Conservation (phyloP, 2,888 invertebrate species). For the Ormyrus pomaceus region DNA sequence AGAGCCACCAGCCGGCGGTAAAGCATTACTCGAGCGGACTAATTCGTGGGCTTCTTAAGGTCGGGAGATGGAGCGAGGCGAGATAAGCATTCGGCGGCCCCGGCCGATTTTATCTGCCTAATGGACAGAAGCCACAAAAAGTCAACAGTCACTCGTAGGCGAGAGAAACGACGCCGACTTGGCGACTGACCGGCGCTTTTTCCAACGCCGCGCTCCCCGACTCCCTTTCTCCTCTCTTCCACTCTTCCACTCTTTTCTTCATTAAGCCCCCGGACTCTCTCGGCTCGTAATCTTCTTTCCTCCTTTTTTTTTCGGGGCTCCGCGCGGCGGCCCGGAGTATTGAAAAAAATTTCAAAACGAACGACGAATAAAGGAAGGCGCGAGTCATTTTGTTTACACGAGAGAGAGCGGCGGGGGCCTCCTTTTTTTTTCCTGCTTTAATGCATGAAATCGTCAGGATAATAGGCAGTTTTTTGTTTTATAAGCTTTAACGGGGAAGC, state of each 20-base stretch:
- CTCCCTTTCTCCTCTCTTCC: neutral
- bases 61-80: slow-evolving; percentile 20
- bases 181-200: slow-evolving; percentile 54
- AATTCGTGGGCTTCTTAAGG: slow-evolving; percentile 41
- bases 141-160: slow-evolving; percentile 66
- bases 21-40: slow-evolving; percentile 34
- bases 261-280: slow-evolving; percentile 18
- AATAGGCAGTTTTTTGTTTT: neutral
- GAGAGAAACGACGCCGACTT: slow-evolving; percentile 58
- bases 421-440: neutral
- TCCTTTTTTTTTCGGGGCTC: neutral
- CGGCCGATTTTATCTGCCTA: slow-evolving; percentile 67
- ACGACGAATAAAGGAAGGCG: slow-evolving; percentile 26
- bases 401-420: neutral
- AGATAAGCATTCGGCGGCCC: slow-evolving; percentile 43
- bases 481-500: neutral
- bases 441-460: slow-evolving; percentile 25
- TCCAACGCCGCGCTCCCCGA: neutral
- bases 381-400: slow-evolving; percentile 40
- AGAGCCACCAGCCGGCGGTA: neutral
- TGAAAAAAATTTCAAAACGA: slow-evolving; percentile 24
- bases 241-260: slow-evolving; percentile 39
- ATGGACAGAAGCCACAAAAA: slow-evolving; percentile 71
- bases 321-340: neutral
- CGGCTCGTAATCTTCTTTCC: slow-evolving; percentile 5